A percentile compares a stretch with the other conserved stretches of the same genome.
Conservation (phyloP, 2,888 invertebrate species). For the Leptarthrus brevirostris region DNA sequence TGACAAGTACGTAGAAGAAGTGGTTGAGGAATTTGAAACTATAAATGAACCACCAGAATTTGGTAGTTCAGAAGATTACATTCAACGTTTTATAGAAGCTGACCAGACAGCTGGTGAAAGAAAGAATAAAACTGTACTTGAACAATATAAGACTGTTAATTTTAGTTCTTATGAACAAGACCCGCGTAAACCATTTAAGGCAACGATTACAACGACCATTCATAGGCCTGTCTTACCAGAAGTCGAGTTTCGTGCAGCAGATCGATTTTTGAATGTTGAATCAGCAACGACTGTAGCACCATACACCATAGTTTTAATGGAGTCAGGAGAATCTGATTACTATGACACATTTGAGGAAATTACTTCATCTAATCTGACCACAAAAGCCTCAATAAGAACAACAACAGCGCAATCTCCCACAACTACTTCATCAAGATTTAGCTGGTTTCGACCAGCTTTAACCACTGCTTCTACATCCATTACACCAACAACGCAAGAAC, state of each 20-base stretch:
- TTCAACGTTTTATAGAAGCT: slow-evolving; percentile 32
- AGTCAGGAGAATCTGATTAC: slow-evolving; percentile 1
- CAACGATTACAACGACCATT: slow-evolving; percentile 21
- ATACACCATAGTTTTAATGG: background rate
- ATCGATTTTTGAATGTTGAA: background rate
- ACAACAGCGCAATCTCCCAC: background rate
- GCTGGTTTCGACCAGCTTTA: background rate
- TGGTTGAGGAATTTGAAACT: slow-evolving; percentile 51
- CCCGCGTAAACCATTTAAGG: background rate
- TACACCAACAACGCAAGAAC: background rate
- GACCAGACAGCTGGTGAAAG: background rate
- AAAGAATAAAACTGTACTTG: background rate
- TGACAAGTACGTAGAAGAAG: slow-evolving; percentile 50
- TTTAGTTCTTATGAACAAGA: background rate
- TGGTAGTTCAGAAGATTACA: slow-evolving; percentile 31
- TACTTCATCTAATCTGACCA: background rate
- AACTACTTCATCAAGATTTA: background rate
- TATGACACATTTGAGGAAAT: background rate
- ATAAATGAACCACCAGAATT: slow-evolving; percentile 37
- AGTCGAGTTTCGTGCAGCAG: background rate
- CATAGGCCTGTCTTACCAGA: background rate
- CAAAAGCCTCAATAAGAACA: too few relatives aligned
- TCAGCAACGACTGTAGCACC: background rate
- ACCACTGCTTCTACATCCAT: background rate
- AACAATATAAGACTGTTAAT: background rate